phyloP scores from a whole-genome alignment of 2,113 vertebrate genomes.

The Sardina pilchardus region DNA sequence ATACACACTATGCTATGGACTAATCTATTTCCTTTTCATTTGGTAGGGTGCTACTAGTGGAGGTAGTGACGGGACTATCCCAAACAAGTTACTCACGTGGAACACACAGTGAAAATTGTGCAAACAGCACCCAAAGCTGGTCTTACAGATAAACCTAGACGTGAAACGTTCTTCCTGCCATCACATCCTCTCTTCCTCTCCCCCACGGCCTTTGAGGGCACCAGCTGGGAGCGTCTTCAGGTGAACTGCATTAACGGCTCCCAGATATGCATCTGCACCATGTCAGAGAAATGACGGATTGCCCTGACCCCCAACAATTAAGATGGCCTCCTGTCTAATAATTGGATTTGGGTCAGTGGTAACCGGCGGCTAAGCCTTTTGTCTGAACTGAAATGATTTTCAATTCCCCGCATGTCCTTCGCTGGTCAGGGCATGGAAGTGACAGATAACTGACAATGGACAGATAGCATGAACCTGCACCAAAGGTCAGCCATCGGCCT shows the following conservation, averaged over 20 bases:
- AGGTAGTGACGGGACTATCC: neutral
- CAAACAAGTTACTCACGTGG: neutral
- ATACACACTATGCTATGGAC: neutral
- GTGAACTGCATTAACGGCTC: neutral
- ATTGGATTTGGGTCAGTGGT: neutral
- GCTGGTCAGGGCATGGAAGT: neutral
- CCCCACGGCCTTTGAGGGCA: neutral
- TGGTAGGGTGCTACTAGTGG: neutral
- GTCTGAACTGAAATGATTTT: slow-evolving; percentile 5
- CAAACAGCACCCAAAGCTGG: neutral
- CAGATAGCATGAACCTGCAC: neutral
- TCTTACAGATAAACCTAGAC: neutral
- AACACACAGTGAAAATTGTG: neutral
- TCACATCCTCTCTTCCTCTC: neutral
- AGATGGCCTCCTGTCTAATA: neutral
- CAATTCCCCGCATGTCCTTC: neutral
- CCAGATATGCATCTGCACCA: neutral
- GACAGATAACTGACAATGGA: neutral
- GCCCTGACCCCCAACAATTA: neutral
- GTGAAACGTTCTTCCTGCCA: neutral
- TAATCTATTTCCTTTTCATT: neutral
- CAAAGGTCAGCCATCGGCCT: neutral
- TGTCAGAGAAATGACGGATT: neutral
- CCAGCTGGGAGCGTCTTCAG: neutral
- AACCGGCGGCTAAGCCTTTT: neutral